Conservation (phyloP, 2,888 invertebrate species). For the Drosophila pullipes region DNA sequence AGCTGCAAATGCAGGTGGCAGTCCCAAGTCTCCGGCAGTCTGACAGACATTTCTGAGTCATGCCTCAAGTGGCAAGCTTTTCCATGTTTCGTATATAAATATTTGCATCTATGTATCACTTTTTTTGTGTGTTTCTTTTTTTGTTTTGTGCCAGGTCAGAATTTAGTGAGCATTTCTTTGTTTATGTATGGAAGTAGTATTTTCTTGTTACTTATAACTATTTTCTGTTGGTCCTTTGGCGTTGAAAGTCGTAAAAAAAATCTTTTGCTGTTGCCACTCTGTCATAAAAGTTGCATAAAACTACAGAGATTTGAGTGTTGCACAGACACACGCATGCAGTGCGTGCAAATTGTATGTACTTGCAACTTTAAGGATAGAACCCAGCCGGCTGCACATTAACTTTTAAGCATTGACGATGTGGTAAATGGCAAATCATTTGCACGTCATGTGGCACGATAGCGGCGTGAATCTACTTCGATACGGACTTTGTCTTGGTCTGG, state of each 20-base stretch:
- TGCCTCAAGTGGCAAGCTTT: slow-evolving; percentile 36
- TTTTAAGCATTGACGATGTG: slow-evolving; percentile 49
- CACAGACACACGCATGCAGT: slow-evolving; percentile 10
- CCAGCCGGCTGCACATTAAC: slow-evolving; percentile 31
- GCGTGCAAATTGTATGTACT: slow-evolving; percentile 29
- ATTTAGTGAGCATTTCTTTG: slow-evolving; percentile 31
- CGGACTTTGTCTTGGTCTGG: slow-evolving; percentile 47
- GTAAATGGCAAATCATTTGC: slow-evolving; percentile 69
- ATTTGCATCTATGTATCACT: slow-evolving; percentile 2
- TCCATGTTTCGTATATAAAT: slow-evolving; percentile 3
- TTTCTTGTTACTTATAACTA: slow-evolving; percentile 5
- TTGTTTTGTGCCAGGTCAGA: slow-evolving; percentile 14
- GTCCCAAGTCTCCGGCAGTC: not conserved
- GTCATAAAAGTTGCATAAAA: slow-evolving; percentile 78
- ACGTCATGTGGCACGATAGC: slow-evolving; percentile 50
- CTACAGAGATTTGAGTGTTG: slow-evolving; percentile 57
- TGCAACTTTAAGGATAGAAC: slow-evolving; percentile 36
- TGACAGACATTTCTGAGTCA: slow-evolving; percentile 23
- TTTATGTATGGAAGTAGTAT: slow-evolving; percentile 20
- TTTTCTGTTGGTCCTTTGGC: slow-evolving; percentile 35
- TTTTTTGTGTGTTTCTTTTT: not conserved
- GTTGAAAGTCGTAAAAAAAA: slow-evolving; percentile 65
- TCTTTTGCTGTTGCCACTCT: slow-evolving; percentile 25
- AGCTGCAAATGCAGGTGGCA: slow-evolving; percentile 22
- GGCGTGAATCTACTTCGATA: slow-evolving; percentile 16